Evolutionary conservation across 2,797 vertebrate genomes (phyloP).

Genomic region (Sorex maritimensis): DNA sequence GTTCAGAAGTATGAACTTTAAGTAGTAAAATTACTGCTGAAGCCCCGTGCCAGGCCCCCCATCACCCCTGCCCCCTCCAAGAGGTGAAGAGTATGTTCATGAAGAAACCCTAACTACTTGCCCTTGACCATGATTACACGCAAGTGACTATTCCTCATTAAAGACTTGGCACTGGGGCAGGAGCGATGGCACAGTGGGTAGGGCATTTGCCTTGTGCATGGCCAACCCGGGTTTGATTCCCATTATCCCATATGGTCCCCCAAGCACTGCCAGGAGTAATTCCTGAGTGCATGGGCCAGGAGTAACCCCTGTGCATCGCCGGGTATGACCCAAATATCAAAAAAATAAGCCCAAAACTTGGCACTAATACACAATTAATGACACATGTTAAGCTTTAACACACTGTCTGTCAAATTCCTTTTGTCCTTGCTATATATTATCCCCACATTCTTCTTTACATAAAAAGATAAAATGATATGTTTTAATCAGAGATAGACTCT

Average conservation of each 20-base stretch:
- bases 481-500: slow-evolving; percentile 81
- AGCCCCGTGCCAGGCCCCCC: no score
- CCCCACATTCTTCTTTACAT: slow-evolving; percentile 71
- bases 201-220: no score
- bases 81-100: slow-evolving; percentile 27
- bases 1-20: not conserved
- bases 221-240: no score
- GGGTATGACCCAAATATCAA: no score
- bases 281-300: no score
- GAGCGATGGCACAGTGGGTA: no score
- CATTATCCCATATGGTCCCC: no score
- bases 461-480: slow-evolving; percentile 40
- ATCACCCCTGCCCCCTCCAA: no score
- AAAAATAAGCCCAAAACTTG: slow-evolving; percentile 52
- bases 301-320: no score
- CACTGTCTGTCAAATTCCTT: slow-evolving; percentile 80
- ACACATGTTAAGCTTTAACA: slow-evolving; percentile 86
- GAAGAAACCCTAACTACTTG: slow-evolving; percentile 82
- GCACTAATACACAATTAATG: slow-evolving; percentile 85
- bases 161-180: slow-evolving; percentile 77
- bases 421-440: slow-evolving; percentile 70
- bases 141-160: slow-evolving; percentile 84
- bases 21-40: no score
- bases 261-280: no score
- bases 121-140: slow-evolving; percentile 83